Evolutionary conservation across 2,888 invertebrate genomes (phyloP).

Genomic region (Tipula helvola): DNA sequence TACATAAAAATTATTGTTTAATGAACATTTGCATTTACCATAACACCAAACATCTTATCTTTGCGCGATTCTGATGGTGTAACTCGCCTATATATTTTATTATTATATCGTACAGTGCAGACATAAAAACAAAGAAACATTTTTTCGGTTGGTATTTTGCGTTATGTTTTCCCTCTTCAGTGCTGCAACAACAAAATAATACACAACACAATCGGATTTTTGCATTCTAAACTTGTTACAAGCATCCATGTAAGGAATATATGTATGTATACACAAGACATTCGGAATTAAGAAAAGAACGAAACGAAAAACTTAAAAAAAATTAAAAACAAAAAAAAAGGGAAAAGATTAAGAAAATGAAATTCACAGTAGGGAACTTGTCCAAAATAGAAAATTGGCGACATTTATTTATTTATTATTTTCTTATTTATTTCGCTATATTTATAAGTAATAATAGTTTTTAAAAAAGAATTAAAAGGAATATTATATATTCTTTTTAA

Average conservation of each 20-base stretch:
- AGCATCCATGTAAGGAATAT: slow-evolving; percentile 4
- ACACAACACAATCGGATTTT: slow-evolving; percentile 4
- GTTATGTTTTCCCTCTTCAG: not conserved
- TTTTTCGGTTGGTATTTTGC: not conserved
- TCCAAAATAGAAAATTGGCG: slow-evolving; percentile 11
- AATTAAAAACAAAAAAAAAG: not conserved
- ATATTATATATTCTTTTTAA: not conserved
- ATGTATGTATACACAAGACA: not conserved
- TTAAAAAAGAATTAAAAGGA: not conserved
- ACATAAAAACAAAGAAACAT: not conserved
- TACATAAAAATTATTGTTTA: not conserved
- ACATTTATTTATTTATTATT: slow-evolving; percentile 9
- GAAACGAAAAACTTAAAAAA: not conserved
- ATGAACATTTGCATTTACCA: not conserved
- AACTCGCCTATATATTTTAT: not conserved
- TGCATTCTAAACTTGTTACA: slow-evolving; percentile 7
- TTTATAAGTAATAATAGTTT: not conserved
- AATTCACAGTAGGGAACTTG: slow-evolving; percentile 10
- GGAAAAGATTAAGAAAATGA: not conserved
- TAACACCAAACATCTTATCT: not conserved
- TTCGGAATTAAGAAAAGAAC: slow-evolving; percentile 5
- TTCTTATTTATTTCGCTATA: not conserved
- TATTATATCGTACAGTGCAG: not conserved
- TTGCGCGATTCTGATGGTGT: not conserved
- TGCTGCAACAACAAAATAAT: not conserved